Evolutionary conservation across 2,888 invertebrate genomes (phyloP).

Genomic region (Limnephilus rhombicus): DNA sequence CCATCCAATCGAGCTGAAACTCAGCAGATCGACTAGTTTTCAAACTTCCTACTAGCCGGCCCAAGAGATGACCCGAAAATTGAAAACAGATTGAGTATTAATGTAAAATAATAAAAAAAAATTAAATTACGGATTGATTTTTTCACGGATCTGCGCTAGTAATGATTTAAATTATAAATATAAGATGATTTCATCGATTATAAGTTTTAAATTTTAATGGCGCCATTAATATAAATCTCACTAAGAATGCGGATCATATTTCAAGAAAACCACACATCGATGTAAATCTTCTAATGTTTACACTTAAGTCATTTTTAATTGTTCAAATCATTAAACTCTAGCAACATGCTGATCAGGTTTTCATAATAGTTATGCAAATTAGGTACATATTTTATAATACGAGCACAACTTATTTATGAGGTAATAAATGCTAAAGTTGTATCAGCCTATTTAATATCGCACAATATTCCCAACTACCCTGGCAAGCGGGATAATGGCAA

Average conservation of each 20-base stretch:
- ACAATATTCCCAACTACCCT: background rate
- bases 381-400: background rate
- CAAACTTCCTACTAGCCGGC: no score
- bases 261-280: background rate
- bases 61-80: no score
- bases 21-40: no score
- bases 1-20: no score
- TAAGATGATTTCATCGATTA: no score
- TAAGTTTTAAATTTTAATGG: no score
- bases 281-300: background rate
- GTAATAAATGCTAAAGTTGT: background rate
- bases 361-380: background rate
- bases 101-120: no score
- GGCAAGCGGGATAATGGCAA: background rate
- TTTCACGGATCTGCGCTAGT: no score
- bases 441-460: background rate
- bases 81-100: no score
- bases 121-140: no score
- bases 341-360: background rate
- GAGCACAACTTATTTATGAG: background rate
- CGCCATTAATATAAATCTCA: background rate
- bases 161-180: no score
- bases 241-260: background rate
- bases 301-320: background rate
- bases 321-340: background rate